Percentiles rank a stretch among this genome's conserved stretches.
Evolutionary conservation across 2,888 invertebrate genomes (phyloP).

Genomic region (Furcula furcula): DNA sequence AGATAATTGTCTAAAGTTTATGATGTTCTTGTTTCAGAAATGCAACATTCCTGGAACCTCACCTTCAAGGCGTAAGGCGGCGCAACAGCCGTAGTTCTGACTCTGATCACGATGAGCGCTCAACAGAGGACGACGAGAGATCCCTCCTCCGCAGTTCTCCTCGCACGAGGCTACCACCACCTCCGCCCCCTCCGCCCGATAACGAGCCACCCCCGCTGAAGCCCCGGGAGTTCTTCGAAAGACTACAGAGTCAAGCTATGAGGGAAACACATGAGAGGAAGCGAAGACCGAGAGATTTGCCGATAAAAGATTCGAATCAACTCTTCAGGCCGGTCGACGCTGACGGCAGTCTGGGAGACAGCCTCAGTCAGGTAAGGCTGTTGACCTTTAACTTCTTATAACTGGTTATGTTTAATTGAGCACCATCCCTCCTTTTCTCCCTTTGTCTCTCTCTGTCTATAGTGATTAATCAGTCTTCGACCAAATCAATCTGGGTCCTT

Average conservation of each 20-base stretch:
- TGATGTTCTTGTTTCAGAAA: slow-evolving; percentile 84
- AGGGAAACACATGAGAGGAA: slow-evolving; percentile 65
- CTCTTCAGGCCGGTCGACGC: slow-evolving; percentile 66
- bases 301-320: slow-evolving; percentile 50
- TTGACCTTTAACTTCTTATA: too few species aligned
- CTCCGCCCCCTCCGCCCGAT: slow-evolving; percentile 71
- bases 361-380: slow-evolving; percentile 78
- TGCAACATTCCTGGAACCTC: slow-evolving; percentile 88
- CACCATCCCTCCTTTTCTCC: too few species aligned
- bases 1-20: background rate
- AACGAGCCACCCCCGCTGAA: slow-evolving; percentile 77
- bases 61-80: slow-evolving; percentile 83
- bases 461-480: too few species aligned
- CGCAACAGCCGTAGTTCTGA: slow-evolving; percentile 74
- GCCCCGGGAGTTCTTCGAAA: slow-evolving; percentile 80
- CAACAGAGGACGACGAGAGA: slow-evolving; percentile 74
- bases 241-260: slow-evolving; percentile 75
- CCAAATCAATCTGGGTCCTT: too few species aligned
- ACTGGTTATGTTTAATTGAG: too few species aligned
- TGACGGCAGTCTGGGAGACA: slow-evolving; percentile 74
- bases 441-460: too few species aligned
- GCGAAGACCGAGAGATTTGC: slow-evolving; percentile 49
- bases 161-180: slow-evolving; percentile 67
- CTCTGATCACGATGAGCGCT: slow-evolving; percentile 76
- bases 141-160: slow-evolving; percentile 69